phyloP scores from a whole-genome alignment of 1,140 invertebrate genomes.

The Cyclargus thomasi region DNA sequence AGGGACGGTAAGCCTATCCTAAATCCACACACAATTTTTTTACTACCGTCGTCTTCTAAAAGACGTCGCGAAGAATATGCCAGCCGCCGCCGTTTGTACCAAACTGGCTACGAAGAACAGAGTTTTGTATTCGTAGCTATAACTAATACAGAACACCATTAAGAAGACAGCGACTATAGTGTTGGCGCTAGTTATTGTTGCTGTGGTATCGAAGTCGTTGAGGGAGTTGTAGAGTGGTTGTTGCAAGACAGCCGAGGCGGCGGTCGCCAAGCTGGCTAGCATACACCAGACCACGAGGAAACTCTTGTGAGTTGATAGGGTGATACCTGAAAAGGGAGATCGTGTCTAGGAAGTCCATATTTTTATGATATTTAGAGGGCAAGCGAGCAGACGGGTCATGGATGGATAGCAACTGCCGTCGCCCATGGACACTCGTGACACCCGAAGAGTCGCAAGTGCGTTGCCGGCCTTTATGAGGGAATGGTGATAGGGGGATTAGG shows the following conservation, averaged over 20 bases:
- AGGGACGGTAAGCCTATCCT: too few species aligned
- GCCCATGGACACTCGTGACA: too few species aligned
- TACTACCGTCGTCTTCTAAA: conserved; percentile 50
- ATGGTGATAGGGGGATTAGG: too few species aligned
- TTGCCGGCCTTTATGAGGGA: too few species aligned
- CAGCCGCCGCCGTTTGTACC: conserved; percentile 50
- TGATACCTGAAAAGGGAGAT: conserved; percentile 47
- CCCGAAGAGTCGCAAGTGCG: too few species aligned
- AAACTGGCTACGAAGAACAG: conserved; percentile 59
- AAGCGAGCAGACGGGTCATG: too few species aligned
- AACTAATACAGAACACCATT: conserved; percentile 48
- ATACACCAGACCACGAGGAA: conserved; percentile 62
- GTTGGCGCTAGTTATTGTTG: conserved; percentile 59
- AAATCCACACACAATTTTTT: too few species aligned
- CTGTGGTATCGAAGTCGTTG: conserved; percentile 64
- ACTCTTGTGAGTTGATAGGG: conserved; percentile 46
- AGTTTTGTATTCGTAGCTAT: conserved; percentile 58
- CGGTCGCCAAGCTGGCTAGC: conserved; percentile 54
- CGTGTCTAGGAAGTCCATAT: too few species aligned
- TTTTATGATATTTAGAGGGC: too few species aligned
- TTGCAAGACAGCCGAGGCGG: conserved; percentile 50
- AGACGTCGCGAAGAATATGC: conserved; percentile 52
- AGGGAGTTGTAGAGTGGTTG: conserved; percentile 60
- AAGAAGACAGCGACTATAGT: conserved; percentile 48
- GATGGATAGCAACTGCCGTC: too few species aligned